Evolutionary conservation across 2,797 vertebrate species (phyloP), one percentile per base, ranked within the genome.

Genomic region (Sebastes nivosus): DNA sequence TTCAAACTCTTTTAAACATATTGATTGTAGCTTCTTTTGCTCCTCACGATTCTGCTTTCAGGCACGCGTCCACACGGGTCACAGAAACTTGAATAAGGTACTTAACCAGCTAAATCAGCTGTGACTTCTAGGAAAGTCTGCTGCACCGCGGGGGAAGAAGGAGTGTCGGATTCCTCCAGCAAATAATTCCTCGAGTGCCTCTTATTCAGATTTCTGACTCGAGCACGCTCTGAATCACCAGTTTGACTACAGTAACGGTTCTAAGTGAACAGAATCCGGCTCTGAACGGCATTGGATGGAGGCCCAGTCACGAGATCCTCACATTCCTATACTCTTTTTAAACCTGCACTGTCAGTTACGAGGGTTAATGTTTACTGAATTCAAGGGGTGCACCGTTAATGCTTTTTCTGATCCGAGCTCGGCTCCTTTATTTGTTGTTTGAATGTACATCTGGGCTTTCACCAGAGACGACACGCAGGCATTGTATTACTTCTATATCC

Each of bases 401-500:
- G 76, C 82, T 90, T 88, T 22, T 91, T 83, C 91, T 93, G 91
- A 92, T 95, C 91, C 79, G 89, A 92, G 93, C 93, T 29, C 79
- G 84, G 94, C 94, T 92, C 92, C 83, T 52, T 38, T 64, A 80
- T 95, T 67, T 93, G 92, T 91, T 82, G 90, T 90, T 95, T 97
- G 96, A 97, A 97, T 97, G 96, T 97, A 94, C 94, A 93, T 92
- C 22, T 93, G 90, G 86, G 65, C 80, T 82, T 80, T 55, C 8
- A 86, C 92, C 92, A 93, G 91, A 94, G 91, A 82, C 29, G 86
- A 89, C 83, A 90, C 85, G 75, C 76, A 90, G 89, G 90, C 91
- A 92, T 94, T 93, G 89, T 91, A 90, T 88, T 79, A 90, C 67
- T 75, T 89, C 46, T 85, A 66, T 85, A 92, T 92, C 91, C 85